Conservation (phyloP, 2,888 invertebrate species). For the Phalera bucephala region DNA sequence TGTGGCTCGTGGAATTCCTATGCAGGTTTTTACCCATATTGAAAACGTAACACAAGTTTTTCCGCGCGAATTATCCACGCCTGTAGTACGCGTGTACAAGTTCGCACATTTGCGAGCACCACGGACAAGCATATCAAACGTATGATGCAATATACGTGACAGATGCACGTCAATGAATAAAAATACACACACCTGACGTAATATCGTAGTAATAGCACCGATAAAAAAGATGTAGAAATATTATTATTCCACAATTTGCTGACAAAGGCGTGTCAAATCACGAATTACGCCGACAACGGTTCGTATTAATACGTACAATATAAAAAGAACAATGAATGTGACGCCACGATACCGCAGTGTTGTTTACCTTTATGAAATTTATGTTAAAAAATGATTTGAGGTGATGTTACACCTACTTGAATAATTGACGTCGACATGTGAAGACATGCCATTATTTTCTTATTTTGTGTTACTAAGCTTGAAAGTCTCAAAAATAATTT, state of each 20-base stretch:
- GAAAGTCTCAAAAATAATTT: too few species aligned
- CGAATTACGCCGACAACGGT: constrained; percentile 14
- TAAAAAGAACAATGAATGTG: background rate
- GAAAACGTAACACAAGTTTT: too few species aligned
- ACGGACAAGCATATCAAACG: too few species aligned
- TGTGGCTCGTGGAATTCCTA: too few species aligned
- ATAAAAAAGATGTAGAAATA: constrained; percentile 22
- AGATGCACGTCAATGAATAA: constrained; percentile 10
- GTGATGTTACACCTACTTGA: too few species aligned
- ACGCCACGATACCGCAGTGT: background rate
- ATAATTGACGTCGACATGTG: background rate
- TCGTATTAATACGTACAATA: constrained; percentile 4
- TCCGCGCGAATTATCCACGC: too few species aligned
- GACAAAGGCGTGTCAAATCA: constrained; percentile 34
- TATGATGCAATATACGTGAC: constrained; percentile 17
- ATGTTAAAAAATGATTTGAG: background rate
- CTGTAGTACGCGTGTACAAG: too few species aligned
- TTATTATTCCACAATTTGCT: constrained; percentile 21
- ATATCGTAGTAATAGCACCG: constrained; percentile 8
- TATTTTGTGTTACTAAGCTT: too few species aligned
- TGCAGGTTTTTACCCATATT: too few species aligned
- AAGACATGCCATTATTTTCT: background rate
- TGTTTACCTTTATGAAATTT: background rate
- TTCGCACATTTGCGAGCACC: too few species aligned
- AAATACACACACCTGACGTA: constrained; percentile 21